phyloP scores from a whole-genome alignment of 92 coral and sea anemone genomes.

The Porites cylindrica region DNA sequence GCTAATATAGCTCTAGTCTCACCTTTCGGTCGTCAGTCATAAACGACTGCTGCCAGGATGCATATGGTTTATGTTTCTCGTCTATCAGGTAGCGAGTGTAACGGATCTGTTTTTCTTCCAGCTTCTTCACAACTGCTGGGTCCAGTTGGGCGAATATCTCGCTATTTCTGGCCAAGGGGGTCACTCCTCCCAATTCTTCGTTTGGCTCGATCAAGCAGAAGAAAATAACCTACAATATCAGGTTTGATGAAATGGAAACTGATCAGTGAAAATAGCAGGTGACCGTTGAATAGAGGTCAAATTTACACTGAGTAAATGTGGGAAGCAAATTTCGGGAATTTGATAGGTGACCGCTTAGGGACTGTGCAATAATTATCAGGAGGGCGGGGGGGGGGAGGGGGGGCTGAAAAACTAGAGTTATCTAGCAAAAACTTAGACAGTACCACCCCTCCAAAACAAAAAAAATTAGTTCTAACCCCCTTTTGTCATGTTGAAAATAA shows the following conservation, averaged over 20 bases:
- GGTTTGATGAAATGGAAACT: too few species aligned
- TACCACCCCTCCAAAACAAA: too few species aligned
- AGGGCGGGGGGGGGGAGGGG: too few species aligned
- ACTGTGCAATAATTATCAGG: too few species aligned
- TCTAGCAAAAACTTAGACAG: too few species aligned
- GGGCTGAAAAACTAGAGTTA: too few species aligned
- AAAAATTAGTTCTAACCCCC: too few species aligned
- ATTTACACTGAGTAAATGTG: too few species aligned
- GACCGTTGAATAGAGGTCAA: too few species aligned
- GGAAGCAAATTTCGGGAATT: neutral
- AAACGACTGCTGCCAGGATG: constrained; percentile 91
- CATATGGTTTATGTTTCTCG: constrained; percentile 61
- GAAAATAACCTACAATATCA: constrained; percentile 68
- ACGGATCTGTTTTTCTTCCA: constrained; percentile 75
- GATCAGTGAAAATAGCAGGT: too few species aligned
- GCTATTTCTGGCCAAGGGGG: constrained; percentile 81
- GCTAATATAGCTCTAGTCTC: neutral
- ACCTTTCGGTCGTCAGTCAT: constrained; percentile 74
- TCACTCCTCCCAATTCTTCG: constrained; percentile 79
- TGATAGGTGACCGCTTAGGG: too few species aligned
- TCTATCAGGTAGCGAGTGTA: constrained; percentile 76
- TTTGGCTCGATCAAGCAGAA: constrained; percentile 79
- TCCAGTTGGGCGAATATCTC: constrained; percentile 81
- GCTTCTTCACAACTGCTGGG: constrained; percentile 59
- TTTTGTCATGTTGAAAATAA: too few species aligned